Evolutionary conservation across 2,113 vertebrate genomes (phyloP), one percentile per base, ranked within the genome.

Genomic region (Oryzias curvinotus): DNA sequence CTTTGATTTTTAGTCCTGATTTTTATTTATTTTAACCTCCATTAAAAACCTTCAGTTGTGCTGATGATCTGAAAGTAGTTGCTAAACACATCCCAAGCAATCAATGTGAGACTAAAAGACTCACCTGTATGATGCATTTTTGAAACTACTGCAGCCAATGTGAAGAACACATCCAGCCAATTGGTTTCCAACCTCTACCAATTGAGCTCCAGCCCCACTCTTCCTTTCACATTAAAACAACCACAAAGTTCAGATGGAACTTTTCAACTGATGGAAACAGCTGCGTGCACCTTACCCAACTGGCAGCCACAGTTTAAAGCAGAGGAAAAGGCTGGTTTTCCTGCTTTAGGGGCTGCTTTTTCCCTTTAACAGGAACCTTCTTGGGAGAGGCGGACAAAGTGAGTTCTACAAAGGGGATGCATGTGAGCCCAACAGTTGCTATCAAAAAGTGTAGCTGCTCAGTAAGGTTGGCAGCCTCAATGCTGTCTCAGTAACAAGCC

Each of bases 361-460:
- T 57, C 57, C 5, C 43, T 42, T 13, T n/a, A 85, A 88, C 85
- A 72, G 77, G 70, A 78, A 65, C 26, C 62, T 84, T 59, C 73
- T n/a, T 80, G 67, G 48, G 21, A 65, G 21, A 57, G 19, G 36
- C 19, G 26, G 52, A 54, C 26, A 55, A 52, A 57, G 43, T 50
- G 21, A 44, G 25, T 10, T 2, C 36, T 36, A 36, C 36, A n/a
- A 50, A 56, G 52, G 65, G 52, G 48, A 41, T 56, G 68, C 56
- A 71, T n/a, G 28, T 47, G 52, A 60, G 60, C 80, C 59, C 71
- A 81, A 71, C 75, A 82, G 75, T 77, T 76, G 66, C 50, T 72
- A 68, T 54, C 52, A 45, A 41, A 74, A 75, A 83, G 47, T 73
- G 43, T 49, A 28, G 61, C 67, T 54, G 64, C 70, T 70, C 54